A percentile compares a stretch with the other conserved stretches of the same genome.
Evolutionary conservation across 2,888 invertebrate genomes (phyloP).

Genomic region (Schizaphis graminum): DNA sequence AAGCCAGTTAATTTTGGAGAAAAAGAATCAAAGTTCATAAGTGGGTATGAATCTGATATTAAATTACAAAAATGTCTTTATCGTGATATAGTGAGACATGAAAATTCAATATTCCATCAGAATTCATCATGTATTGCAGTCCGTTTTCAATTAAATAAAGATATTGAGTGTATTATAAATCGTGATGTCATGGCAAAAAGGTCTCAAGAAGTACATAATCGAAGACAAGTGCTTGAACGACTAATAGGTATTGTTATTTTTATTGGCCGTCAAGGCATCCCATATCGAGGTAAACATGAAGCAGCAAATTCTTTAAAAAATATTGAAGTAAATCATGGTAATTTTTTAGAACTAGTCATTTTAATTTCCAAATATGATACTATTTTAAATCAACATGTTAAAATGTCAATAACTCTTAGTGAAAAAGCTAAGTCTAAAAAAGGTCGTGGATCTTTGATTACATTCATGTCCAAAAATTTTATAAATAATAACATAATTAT

Average conservation of each 20-base stretch:
- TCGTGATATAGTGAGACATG: not conserved
- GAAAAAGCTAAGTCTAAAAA: no score
- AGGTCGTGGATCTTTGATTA: no score
- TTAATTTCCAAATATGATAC: not conserved
- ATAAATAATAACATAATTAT: no score
- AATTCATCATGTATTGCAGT: not conserved
- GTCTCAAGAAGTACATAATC: no score
- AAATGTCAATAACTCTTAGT: no score
- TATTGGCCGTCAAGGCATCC: no score
- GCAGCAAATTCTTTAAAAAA: not conserved
- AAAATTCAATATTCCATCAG: not conserved
- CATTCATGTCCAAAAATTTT: no score
- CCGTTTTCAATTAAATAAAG: not conserved
- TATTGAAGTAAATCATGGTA: not conserved
- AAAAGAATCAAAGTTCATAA: not conserved
- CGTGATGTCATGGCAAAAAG: no score
- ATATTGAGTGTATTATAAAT: no score
- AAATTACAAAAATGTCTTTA: not conserved
- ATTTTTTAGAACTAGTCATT: not conserved
- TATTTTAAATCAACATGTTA: not conserved
- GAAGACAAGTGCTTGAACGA: no score
- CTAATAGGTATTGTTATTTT: no score
- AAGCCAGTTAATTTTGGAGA: not conserved
- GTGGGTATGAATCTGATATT: not conserved
- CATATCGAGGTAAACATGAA: not conserved